Base-by-base conservation (phyloP, 2,797 vertebrate genomes). In the Gouania willdenowi region DNA sequence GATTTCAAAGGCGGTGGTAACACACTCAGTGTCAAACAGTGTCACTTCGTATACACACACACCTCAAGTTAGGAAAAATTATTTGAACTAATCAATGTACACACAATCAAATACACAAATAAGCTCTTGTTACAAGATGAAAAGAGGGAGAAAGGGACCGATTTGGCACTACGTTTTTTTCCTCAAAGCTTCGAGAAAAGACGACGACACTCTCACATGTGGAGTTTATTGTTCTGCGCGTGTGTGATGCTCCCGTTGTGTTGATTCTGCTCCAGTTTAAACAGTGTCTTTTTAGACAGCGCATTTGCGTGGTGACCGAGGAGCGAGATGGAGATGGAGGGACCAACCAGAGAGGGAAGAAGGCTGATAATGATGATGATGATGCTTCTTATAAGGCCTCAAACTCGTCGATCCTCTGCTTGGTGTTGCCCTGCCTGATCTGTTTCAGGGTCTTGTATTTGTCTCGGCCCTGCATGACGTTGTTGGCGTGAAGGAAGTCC, bases 401-500 rank as follows among this genome's bases (percentile, higher is more conserved):
- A 14, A 97, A 98, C 83, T 98, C 95, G 3, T 98, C 94, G 1
- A 97, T 97, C 59, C 94, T 90, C 89, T 98, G 95, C 90, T 97
- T 98, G 66, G 95, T 98, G 88, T 97, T 98, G 69, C 95, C 95
- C 83, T 91, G 89, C 3, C 94, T 83, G 77, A 98, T 98, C 87
- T 98, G 94, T 63, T 92, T 85, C 84, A 98, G 87, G 0, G 94
- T 98, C 83, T 97, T 97, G 90, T 97, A 98, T 81, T 98, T 98
- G 89, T 98, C 93, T 17, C 93, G 92, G 33, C 95, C 94, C 20
- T 81, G 87, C 16, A 88, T 75, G 64, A 94, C 79, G 29, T 98
- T 98, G 81, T 96, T 91, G 0, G 85, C 87, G 84, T 97, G 95
- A 41, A 98, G 92, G 16, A 97, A 43, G 34, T 98, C 94, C 0